Conservation (phyloP, 1,140 invertebrate genomes). For the Elymnias hypermnestra region DNA sequence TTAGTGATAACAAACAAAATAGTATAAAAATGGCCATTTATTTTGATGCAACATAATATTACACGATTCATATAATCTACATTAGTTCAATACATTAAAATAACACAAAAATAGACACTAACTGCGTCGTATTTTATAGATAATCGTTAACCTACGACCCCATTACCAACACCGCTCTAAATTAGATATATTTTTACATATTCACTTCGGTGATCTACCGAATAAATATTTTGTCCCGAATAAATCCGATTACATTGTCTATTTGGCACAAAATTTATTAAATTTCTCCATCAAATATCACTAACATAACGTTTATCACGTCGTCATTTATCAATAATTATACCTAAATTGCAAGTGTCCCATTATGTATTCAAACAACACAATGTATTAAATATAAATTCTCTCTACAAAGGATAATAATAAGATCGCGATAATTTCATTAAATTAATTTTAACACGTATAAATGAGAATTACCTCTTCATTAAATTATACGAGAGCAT, state of each 20-base stretch:
- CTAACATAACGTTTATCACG: neutral
- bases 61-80: slow-evolving; percentile 55
- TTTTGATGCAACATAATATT: slow-evolving; percentile 41
- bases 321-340: slow-evolving; percentile 20
- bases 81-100: slow-evolving; percentile 70
- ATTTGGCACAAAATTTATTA: slow-evolving; percentile 70
- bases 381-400: slow-evolving; percentile 8
- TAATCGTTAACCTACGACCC: slow-evolving; percentile 31
- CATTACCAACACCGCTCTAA: slow-evolving; percentile 47
- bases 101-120: slow-evolving; percentile 47
- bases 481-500: slow-evolving; percentile 15
- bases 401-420: neutral
- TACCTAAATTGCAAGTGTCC: slow-evolving; percentile 45
- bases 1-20: no score
- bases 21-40: slow-evolving; percentile 49
- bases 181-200: slow-evolving; percentile 30
- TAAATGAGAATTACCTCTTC: slow-evolving; percentile 26
- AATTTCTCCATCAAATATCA: slow-evolving; percentile 6
- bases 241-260: slow-evolving; percentile 55
- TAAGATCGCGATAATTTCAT: slow-evolving; percentile 3
- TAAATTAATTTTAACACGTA: slow-evolving; percentile 11
- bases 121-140: slow-evolving; percentile 40
- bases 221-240: slow-evolving; percentile 64
- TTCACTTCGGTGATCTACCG: slow-evolving; percentile 44
- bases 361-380: slow-evolving; percentile 20